Base-by-base conservation (phyloP, 2,888 invertebrate species). In the Drosophila conformis region DNA sequence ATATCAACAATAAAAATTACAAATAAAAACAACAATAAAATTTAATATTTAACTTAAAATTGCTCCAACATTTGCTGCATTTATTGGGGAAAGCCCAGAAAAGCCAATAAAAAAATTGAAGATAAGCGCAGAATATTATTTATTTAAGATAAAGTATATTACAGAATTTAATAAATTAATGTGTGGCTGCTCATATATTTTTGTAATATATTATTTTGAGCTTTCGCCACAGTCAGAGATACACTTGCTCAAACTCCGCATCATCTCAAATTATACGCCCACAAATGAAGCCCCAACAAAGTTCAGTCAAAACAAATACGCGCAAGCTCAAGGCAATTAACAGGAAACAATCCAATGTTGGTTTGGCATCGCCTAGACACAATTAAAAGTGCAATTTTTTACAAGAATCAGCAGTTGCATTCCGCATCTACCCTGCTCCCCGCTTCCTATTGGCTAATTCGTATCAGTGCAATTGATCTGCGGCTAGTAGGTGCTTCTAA, bases 391-490 rank as follows among this genome's bases (percentile, higher is more conserved):
- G 73, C 80, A 73, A 87, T 83, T 83, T 89, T 87, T 84, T 78
- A 79, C 76, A 51, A 38, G 48, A 53, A 63, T 59, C 69, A 72
- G 71, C 53, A 65, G 81, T 64, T 84, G 67, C 53, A 67, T 46
- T 51, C 56, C 48, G 78, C 58, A 64, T 60, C 74, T 73, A 21
- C 51, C 52, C 61, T 51, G 56, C 70, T 62, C 48, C 38, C 54
- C 62, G 56, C 62, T 78, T 73, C 73, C 73, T 69, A 67, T 57
- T 62, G 51, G 73, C 74, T 87, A 87, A 86, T 83, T 85, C 77
- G 75, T 89, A 87, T 87, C 87, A 73, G 58, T 59, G 66, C 78
- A 76, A 79, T 84, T 77, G 84, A 88, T 89, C 86, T 76, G 59
- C 38, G 49, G 67, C 52, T 63, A 15, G 33, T 52, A 38, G 46